Base-by-base conservation (phyloP, 2,888 invertebrate species). In the Tineola bisselliella region DNA sequence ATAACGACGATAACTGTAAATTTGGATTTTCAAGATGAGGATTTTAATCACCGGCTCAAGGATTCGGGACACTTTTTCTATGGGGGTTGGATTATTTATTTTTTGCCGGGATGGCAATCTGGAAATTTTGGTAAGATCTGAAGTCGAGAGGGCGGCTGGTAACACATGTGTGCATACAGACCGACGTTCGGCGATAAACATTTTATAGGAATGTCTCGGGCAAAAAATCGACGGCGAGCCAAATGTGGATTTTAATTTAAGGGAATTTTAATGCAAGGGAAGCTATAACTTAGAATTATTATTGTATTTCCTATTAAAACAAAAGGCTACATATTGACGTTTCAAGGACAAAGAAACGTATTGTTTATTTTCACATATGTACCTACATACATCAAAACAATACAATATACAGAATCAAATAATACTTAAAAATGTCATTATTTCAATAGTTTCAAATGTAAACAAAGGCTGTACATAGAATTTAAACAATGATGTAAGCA, bases 71-170 rank as follows among this genome's bases (percentile, higher is more conserved):
- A 75, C 74, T 84, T 87, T 87, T 87, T 86, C 79, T 83, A 66
- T 66, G 62, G 63, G 68, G 69, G 68, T 71, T 75, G 75, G 83
- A 86, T 84, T 84, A 86, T 87, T 84, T 84, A 79, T 83, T 86
- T 87, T 86, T 86, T 84, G 81, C 79, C 74, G 78, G 84, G 81
- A 81, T 81, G 84, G 87, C 87, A 87, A 86, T 86, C 84, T 87
- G 87, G 84, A 81, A 75, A 81, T 83, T 84, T 84, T 78, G 75
- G 81, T 81, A 82, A 83, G 81, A 86, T 84, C 84, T 81, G 72
- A 69, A 70, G 70, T 77, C 54, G 18, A 52, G 76, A 76, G 79
- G 82, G 79, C 81, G 79, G 74, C 72, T 73, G 77, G 68, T 61
- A 68, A 72, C 84, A 86, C 86, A 86, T 86, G 86, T 84, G 84